Evolutionary conservation across 2,113 vertebrate species (phyloP).

Genomic region (Podarcis muralis): DNA sequence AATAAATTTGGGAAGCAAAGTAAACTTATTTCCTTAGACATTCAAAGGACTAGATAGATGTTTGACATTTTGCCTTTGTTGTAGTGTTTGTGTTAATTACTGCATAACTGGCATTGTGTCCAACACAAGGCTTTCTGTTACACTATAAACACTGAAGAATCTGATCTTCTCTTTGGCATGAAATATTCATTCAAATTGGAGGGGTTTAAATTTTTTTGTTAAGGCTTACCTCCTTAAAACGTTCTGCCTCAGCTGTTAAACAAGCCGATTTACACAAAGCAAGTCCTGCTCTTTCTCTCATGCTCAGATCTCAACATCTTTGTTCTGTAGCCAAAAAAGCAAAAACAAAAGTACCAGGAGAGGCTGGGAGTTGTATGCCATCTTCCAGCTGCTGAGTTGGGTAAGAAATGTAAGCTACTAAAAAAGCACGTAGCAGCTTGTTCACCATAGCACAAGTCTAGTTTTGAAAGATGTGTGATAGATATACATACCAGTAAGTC

Average conservation of each 20-base stretch:
- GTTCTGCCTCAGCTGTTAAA: slow-evolving; percentile 30
- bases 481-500: background rate
- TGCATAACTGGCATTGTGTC: background rate
- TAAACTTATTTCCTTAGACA: slow-evolving; percentile 17
- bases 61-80: background rate
- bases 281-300: background rate
- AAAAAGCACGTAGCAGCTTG: background rate
- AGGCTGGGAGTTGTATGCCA: background rate
- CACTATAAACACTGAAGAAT: slow-evolving; percentile 7
- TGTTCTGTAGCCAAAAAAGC: background rate
- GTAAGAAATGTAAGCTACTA: background rate
- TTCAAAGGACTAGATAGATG: slow-evolving; percentile 1
- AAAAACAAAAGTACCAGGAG: background rate
- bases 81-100: background rate
- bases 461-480: too few species aligned
- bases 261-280: slow-evolving; percentile 20
- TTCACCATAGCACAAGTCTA: background rate
- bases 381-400: background rate
- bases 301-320: background rate
- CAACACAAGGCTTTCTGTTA: slow-evolving; percentile 10
- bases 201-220: background rate
- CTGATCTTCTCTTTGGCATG: slow-evolving; percentile 14
- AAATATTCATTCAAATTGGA: slow-evolving; percentile 12
- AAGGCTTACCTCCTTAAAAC: slow-evolving; percentile 37
- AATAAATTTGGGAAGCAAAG: background rate